phyloP scores from a whole-genome alignment of 2,888 invertebrate species.

The Dryocosmus kuriphilus region DNA sequence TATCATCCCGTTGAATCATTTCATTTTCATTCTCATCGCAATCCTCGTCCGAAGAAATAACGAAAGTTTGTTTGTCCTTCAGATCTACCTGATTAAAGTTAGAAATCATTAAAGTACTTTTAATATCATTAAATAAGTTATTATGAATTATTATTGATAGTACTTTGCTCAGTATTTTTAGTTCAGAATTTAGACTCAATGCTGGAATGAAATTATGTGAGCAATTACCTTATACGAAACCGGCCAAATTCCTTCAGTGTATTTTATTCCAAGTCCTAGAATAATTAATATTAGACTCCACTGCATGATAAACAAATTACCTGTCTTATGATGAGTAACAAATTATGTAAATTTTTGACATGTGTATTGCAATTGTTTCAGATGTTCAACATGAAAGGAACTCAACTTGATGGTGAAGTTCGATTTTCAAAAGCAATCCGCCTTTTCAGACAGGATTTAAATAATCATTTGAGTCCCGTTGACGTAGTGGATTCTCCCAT shows the following conservation, averaged over 20 bases:
- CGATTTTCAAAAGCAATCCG: constrained; percentile 84
- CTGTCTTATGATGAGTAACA: constrained; percentile 23
- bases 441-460: constrained; percentile 79
- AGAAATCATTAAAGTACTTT: constrained; percentile 33
- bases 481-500: constrained; percentile 68
- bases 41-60: constrained; percentile 71
- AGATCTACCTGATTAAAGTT: constrained; percentile 60
- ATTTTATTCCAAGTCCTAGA: constrained; percentile 45
- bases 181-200: not conserved
- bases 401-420: constrained; percentile 83
- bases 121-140: not conserved
- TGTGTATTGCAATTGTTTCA: constrained; percentile 73
- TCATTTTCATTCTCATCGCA: constrained; percentile 76
- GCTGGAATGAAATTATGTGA: not conserved
- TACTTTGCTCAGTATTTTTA: too few relatives aligned
- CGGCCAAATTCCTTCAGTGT: constrained; percentile 52
- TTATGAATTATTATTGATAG: not conserved
- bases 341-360: not conserved
- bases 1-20: constrained; percentile 72
- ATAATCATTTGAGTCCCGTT: constrained; percentile 77
- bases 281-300: constrained; percentile 46
- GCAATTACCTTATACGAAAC: constrained; percentile 41
- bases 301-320: constrained; percentile 32
- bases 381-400: constrained; percentile 85
- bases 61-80: constrained; percentile 62